Percentiles rank a stretch among this genome's conserved stretches.
Conservation (phyloP, 1,140 invertebrate genomes). For the Calliphora vicina region DNA sequence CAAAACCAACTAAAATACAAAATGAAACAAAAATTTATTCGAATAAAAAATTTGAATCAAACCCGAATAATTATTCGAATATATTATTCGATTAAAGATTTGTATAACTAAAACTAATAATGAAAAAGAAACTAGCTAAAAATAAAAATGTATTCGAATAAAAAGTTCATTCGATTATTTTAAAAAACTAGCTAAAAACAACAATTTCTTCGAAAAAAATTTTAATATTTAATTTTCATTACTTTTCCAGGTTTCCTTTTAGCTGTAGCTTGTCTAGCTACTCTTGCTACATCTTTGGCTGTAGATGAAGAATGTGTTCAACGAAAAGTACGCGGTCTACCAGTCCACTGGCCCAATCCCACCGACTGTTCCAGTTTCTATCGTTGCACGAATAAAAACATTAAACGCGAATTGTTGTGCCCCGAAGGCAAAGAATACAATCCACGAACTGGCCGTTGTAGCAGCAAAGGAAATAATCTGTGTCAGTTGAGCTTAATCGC, state of each 20-base stretch:
- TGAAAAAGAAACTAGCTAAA: no score
- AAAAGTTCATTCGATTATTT: background rate
- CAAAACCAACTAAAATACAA: no score
- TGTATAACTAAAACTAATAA: no score
- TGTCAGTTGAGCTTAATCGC: conserved; percentile 49
- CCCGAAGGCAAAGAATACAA: conserved; percentile 53
- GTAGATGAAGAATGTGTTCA: conserved; percentile 57
- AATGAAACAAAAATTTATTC: no score
- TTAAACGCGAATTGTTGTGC: conserved; percentile 47
- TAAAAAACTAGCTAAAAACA: background rate
- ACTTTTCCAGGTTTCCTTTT: conserved; percentile 45
- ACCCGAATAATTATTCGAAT: background rate
- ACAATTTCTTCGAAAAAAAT: background rate
- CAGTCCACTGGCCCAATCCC: conserved; percentile 55
- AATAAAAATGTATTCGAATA: no score
- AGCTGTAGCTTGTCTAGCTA: conserved; percentile 51
- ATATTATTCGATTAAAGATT: background rate
- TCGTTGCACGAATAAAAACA: conserved; percentile 49
- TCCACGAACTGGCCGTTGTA: conserved; percentile 50
- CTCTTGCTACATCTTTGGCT: conserved; percentile 47
- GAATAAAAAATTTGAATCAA: no score
- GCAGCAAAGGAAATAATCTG: conserved; percentile 43
- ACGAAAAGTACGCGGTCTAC: conserved; percentile 49
- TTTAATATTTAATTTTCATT: background rate
- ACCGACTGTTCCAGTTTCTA: conserved; percentile 51